Evolutionary conservation across 2,797 vertebrate species (phyloP), one percentile per base, ranked within the genome.

Genomic region (Galagoides demidoff): DNA sequence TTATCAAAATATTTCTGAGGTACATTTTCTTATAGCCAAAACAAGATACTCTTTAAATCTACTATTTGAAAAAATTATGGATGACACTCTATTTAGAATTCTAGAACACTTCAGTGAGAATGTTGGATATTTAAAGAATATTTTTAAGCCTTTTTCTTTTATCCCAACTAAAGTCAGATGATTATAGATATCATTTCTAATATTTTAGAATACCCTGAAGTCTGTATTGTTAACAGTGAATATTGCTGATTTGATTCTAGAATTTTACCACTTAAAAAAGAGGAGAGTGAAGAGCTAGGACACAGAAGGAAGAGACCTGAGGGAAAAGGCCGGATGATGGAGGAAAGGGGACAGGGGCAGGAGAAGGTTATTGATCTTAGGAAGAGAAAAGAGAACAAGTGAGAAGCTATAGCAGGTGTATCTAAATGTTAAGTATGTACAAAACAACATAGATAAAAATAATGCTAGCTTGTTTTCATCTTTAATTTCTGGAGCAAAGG

Each of bases 251-350:
- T 66, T 71, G 57, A 64, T 70, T 91, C 27, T 89, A 76, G 90
- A 89, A 81, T 96, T 93, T 93, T 71, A 37, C 16, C 49, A 84
- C 68, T 95, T 89, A 73, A 63, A 89, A 94, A 61, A 61, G 57
- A 61, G 78, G 22, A 37, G 34, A 70, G 34, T 61, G 25, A 43
- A 27, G 16, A 20, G 7, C n/a, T 52, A 23, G n/a, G 31, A 78
- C 22, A 25, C n/a, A 57, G 76, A 34, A 13, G n/a, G n/a, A 78
- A 34, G 49, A 70, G n/a, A 70, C n/a, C 66, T 68, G 29, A 12
- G 64, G n/a, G 22, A 78, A 34, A 34, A 84, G 20, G 29, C 34
- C 79, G 29, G 27, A 39, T 31, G 39, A 83, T 45, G 4, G 16
- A 61, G 16, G n/a, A 29, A 37, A 4, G 5, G 70, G 23, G 2